These are phyloP conservation scores for Notolepis coatsorum DNA, from an alignment of 2,797 vertebrate species.

Conservation along the genomic window DNA sequence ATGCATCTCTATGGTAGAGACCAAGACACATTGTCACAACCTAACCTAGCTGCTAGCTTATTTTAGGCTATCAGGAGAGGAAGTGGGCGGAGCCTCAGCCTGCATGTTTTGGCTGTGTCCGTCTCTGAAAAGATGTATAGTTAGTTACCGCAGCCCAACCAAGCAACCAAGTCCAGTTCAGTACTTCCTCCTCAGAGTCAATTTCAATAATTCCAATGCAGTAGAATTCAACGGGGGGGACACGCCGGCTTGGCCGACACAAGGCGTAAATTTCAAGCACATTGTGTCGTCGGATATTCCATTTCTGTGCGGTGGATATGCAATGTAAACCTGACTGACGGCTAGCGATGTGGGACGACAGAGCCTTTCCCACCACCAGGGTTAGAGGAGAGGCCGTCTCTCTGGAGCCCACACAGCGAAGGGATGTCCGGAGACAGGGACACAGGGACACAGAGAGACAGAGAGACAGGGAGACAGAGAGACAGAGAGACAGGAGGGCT, in stretches of 20 bases:
- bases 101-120: neutral
- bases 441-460: constrained; percentile 16
- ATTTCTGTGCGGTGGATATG: constrained; percentile 56
- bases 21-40: constrained; percentile 37
- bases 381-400: constrained; percentile 44
- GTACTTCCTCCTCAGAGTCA: too few species aligned
- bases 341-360: constrained; percentile 29
- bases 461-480: constrained; percentile 36
- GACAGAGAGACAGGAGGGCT: constrained; percentile 31
- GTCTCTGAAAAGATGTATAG: too few species aligned
- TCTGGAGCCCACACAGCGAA: constrained; percentile 11
- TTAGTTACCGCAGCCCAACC: too few species aligned
- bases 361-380: constrained; percentile 35
- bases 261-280: neutral
- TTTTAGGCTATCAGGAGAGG: neutral
- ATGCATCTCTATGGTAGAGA: too few species aligned
- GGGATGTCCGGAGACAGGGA: neutral
- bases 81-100: neutral
- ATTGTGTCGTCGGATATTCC: neutral
- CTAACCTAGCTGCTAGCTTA: constrained; percentile 16
- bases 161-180: too few species aligned
- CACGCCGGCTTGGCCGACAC: too few species aligned
- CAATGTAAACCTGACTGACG: constrained; percentile 40
- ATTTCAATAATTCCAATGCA: too few species aligned
- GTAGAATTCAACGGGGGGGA: too few species aligned